A percentile compares a stretch with the other conserved stretches of the same genome.
Evolutionary conservation across 2,797 vertebrate species (phyloP).

Genomic region (Aphelocoma californica): DNA sequence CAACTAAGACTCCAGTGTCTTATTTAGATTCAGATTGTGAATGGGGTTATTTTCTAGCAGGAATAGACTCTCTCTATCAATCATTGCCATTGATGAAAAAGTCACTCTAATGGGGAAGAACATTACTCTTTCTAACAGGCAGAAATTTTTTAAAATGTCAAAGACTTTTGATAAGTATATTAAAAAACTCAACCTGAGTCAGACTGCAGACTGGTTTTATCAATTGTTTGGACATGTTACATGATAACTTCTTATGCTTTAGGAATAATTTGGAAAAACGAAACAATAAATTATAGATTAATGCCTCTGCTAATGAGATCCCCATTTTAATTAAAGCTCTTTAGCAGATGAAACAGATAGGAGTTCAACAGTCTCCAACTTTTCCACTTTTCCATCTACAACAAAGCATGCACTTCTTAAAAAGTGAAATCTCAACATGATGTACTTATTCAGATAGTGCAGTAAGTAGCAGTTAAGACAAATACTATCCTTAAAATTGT

Average conservation of each 20-base stretch:
- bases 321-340: not conserved
- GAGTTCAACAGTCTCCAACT: not conserved
- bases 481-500: not conserved
- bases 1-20: not conserved
- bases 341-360: not conserved
- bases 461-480: not conserved
- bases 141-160: not conserved
- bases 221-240: not conserved
- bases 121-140: not conserved
- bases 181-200: not conserved
- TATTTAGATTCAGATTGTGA: not conserved
- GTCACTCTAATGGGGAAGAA: not conserved
- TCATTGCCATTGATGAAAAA: not conserved
- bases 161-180: not conserved
- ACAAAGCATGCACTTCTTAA: not conserved
- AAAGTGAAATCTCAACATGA: rapidly evolving
- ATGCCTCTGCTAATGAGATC: not conserved
- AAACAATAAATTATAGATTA: not conserved
- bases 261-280: not conserved
- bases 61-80: not conserved
- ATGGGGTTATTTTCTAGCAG: not conserved
- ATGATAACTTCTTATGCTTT: not conserved
- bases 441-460: not conserved
- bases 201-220: not conserved
- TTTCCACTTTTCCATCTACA: not conserved